Evolutionary conservation across 2,797 vertebrate genomes (phyloP).

Genomic region (Sibirionetta formosa): DNA sequence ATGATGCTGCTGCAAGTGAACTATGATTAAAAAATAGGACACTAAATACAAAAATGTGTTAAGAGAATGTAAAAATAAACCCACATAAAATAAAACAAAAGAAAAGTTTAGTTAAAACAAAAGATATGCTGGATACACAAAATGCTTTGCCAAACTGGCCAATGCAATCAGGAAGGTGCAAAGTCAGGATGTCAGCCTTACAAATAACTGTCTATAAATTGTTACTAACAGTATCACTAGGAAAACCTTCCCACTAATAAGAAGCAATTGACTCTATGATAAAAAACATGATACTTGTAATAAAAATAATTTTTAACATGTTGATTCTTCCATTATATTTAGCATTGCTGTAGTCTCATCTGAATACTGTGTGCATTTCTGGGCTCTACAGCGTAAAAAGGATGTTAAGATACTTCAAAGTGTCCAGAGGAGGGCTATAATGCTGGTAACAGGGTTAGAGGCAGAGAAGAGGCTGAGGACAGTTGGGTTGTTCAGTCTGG

Average conservation of each 20-base stretch:
- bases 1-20: slow-evolving; percentile 39
- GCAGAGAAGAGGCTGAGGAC: background rate
- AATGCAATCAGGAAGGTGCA: background rate
- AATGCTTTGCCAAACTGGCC: background rate
- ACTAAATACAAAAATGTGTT: slow-evolving; percentile 33
- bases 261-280: background rate
- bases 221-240: background rate
- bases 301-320: background rate
- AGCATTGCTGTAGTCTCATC: background rate
- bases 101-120: background rate
- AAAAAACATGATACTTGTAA: background rate
- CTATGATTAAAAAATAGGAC: slow-evolving; percentile 48
- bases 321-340: background rate
- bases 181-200: background rate
- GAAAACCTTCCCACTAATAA: background rate
- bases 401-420: background rate
- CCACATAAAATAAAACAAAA: slow-evolving; percentile 8
- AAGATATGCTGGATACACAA: background rate
- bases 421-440: background rate
- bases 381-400: background rate
- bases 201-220: slow-evolving; percentile 2
- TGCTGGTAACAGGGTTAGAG: too few relatives aligned
- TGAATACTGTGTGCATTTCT: background rate
- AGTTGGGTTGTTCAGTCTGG: background rate
- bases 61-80: slow-evolving; percentile 26